Conservation (phyloP, 2,797 vertebrate genomes). For the Aeoliscus strigatus region DNA sequence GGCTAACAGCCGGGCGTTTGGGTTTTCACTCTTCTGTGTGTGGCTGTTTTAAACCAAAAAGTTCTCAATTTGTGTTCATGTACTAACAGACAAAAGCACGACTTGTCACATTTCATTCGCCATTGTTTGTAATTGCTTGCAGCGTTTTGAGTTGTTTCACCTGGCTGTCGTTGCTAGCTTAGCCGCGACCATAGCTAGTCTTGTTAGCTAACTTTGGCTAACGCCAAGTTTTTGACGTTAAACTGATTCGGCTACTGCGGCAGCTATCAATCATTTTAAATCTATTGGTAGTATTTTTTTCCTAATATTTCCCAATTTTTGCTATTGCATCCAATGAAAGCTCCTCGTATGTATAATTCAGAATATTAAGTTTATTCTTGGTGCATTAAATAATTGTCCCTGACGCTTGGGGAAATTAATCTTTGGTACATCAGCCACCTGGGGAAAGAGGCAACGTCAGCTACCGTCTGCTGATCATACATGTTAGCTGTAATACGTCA, state of each 20-base stretch:
- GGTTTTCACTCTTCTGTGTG: neutral
- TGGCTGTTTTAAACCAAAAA: neutral
- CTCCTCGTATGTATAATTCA: no score
- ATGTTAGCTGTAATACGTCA: neutral
- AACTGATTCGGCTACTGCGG: conserved; percentile 23
- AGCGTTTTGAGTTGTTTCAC: conserved; percentile 5
- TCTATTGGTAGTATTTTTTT: no score
- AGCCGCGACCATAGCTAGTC: conserved; percentile 40
- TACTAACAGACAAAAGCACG: neutral
- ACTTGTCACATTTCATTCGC: neutral
- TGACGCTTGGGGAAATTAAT: neutral
- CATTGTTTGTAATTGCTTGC: neutral
- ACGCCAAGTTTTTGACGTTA: conserved; percentile 37
- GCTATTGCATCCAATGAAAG: no score
- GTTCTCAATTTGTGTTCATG: rapidly evolving
- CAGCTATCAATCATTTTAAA: conserved; percentile 1
- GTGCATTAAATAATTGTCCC: neutral
- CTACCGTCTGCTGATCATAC: neutral
- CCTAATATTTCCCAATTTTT: no score
- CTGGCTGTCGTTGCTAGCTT: conserved; percentile 29
- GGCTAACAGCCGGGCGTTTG: conserved; percentile 24
- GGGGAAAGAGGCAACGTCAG: neutral
- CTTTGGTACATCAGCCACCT: neutral
- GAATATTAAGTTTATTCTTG: neutral
- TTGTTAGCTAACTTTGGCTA: conserved; percentile 55